Base-by-base conservation (phyloP, 2,113 vertebrate genomes). In the Pungitius pungitius region DNA sequence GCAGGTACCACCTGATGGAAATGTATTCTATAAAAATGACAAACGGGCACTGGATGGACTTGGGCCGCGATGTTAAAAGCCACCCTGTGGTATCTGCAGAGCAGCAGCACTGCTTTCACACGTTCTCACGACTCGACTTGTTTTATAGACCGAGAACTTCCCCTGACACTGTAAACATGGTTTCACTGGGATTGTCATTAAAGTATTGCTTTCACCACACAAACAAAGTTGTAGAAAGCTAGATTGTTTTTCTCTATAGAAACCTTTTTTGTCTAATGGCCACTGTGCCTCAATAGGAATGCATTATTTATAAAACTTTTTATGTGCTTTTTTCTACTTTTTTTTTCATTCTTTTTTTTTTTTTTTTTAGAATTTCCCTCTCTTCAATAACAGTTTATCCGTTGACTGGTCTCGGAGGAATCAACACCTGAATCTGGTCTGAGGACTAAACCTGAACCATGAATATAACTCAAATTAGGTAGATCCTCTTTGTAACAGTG, bases 191-290 rank as follows among this genome's bases (percentile, higher is more conserved):
- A 95, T 95, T 95, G 94, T 95, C 94, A 71, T 92, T 85, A 92
- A 78, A 92, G 91, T 94, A 93, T 94, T 93, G 90, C 93, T 93
- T 95, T 93, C 92, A 93, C 93, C 93, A 93, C 93, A 95, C 95
- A 82, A 85, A 87, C 89, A 91, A 92, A 90, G 90, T 93, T 93
- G 95, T 93, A 94, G 93, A 96, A 94, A 96, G 94, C 93, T 91
- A 94, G 92, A 94, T 93, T 96, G 89, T 91, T 90, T 84, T 85
- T 86, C 35, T 88, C 80, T 73, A 85, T 89, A 89, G 79, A 90
- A 83, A 87, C 81, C 58, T 78, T 86, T 77, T 87, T 80, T 84
- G 51, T 85, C 81, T 73, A 86, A 86, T 88, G 86, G 83, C 85
- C 83, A 83, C 84, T 80, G 69, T 63, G 81, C 87, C 72, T 90